Percentiles rank a stretch among this genome's conserved stretches.
phyloP scores from a whole-genome alignment of 2,797 vertebrate species.

The Podarcis lilfordi region DNA sequence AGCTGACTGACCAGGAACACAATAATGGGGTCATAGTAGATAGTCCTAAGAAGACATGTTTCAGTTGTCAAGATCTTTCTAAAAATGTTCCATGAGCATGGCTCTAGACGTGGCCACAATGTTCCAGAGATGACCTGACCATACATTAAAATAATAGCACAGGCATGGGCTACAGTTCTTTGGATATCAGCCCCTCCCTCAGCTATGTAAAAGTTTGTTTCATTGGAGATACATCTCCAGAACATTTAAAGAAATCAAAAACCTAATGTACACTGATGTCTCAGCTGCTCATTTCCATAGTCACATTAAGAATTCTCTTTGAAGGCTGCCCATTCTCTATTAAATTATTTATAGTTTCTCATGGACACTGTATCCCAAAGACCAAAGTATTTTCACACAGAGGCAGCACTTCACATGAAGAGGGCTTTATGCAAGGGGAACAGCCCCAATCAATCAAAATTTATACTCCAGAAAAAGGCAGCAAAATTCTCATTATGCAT shows the following conservation, averaged over 20 bases:
- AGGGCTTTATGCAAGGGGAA: background rate
- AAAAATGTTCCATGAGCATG: background rate
- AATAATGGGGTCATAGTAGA: no score
- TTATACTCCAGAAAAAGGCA: background rate
- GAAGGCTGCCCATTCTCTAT: background rate
- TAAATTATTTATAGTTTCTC: conserved; percentile 14
- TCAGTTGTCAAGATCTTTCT: background rate
- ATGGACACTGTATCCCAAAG: conserved; percentile 5
- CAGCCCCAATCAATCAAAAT: conserved; percentile 8
- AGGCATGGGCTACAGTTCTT: background rate
- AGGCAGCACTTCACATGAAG: conserved; percentile 1
- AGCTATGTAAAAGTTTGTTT: background rate
- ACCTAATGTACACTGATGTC: conserved; percentile 28
- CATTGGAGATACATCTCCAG: background rate
- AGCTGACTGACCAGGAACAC: no score
- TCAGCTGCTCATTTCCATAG: background rate
- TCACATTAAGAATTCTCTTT: conserved; percentile 31
- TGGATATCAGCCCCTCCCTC: background rate
- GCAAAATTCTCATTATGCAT: background rate
- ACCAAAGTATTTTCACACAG: conserved; percentile 1
- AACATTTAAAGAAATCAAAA: conserved; percentile 33
- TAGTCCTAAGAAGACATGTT: no score
- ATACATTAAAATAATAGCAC: background rate
- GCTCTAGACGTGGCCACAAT: background rate
- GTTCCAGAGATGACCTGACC: background rate